Base-by-base conservation (phyloP, 2,888 invertebrate genomes). In the Temnothorax ravouxi region DNA sequence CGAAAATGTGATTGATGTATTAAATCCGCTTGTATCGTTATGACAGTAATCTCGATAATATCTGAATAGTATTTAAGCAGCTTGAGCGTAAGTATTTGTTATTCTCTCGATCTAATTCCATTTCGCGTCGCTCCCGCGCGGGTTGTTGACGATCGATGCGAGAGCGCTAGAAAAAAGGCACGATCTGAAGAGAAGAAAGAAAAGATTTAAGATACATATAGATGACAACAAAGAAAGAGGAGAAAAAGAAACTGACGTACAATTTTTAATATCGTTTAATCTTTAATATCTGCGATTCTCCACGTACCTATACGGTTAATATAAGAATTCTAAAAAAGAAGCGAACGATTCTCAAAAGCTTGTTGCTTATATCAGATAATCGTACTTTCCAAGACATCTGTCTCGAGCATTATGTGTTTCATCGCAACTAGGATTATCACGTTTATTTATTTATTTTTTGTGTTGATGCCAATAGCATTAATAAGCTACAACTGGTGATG, bases 401-500 rank as follows among this genome's bases (percentile, higher is more conserved):
- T 86, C 34, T 76, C 44, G n/a, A 44, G 21, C 41, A 61, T 69
- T 56, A 54, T 44, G 50, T 44, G 34, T 38, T 21, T 75, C 82
- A 75, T 77, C 82, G 71, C 66, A 44, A 29, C 41, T 29, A 59
- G 75, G 88, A 77, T 89, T 74, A 61, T 50, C 75, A 72, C 83
- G 84, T 77, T 67, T 82, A 80, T 61, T 64, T 74, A n/a, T 47
- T 44, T n/a, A 41, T 18, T 72, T 71, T 84, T 87, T 90, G 81
- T 84, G 81, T 74, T 84, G 54, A 34, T 90, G 89, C 87, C 90
- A 89, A 84, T 84, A 47, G 82, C 82, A 83, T 85, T 88, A 85
- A 87, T 77, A 82, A 80, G 83, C 74, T 62, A 72, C 61, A 79
- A 84, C 83, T 79, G 83, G 18, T 82, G 83, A 79, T 83, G 83